Conservation (phyloP, 2,113 vertebrate species). For the Catagonus wagneri region DNA sequence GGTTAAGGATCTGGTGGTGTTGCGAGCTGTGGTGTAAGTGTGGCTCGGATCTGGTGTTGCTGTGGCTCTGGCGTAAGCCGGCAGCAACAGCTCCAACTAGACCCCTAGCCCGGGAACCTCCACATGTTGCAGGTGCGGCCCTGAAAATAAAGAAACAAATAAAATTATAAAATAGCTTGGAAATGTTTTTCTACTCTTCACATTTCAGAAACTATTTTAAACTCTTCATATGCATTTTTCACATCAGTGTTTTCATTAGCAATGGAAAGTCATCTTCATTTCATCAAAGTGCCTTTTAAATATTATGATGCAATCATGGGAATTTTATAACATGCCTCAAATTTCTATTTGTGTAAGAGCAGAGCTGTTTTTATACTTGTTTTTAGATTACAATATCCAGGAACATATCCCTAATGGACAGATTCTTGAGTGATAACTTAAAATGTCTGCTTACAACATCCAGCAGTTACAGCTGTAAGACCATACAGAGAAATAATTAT, state of each 20-base stretch:
- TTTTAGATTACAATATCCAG: conserved; percentile 41
- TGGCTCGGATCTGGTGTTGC: too few relatives aligned
- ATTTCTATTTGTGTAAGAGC: neutral
- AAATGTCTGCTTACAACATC: conserved; percentile 2
- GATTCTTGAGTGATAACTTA: neutral
- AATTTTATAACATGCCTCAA: conserved; percentile 33
- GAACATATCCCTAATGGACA: neutral
- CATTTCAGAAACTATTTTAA: conserved; percentile 29
- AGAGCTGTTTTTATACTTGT: neutral
- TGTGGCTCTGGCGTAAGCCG: too few relatives aligned
- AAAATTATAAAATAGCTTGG: neutral
- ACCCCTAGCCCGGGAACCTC: too few relatives aligned
- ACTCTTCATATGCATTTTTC: neutral
- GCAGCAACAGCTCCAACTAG: too few relatives aligned
- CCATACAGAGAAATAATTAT: neutral
- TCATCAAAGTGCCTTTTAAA: neutral
- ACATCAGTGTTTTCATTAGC: conserved; percentile 4
- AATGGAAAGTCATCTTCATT: conserved; percentile 31
- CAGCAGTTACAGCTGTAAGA: neutral
- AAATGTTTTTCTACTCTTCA: conserved; percentile 18
- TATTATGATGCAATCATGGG: neutral
- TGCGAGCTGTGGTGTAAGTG: too few relatives aligned
- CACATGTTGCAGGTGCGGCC: too few relatives aligned
- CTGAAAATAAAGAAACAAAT: neutral
- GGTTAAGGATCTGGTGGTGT: too few relatives aligned